Percentiles rank a stretch among this genome's conserved stretches.
phyloP scores from a whole-genome alignment of 2,888 invertebrate genomes.

The Pachymerium ferrugineum region DNA sequence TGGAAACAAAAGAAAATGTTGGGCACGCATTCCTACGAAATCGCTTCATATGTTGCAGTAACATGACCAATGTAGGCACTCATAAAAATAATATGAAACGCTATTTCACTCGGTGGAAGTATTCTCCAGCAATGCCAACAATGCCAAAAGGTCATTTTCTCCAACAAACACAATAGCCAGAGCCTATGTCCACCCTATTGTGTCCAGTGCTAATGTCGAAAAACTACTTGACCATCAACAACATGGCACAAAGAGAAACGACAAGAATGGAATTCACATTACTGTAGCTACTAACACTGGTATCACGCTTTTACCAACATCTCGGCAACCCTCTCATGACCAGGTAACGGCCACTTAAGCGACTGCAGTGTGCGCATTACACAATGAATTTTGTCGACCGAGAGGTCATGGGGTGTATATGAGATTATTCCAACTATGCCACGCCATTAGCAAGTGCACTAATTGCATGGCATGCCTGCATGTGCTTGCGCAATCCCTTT shows the following conservation, averaged over 20 bases:
- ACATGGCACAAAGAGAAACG: conserved; percentile 12
- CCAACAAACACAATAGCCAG: no score
- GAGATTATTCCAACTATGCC: conserved; percentile 23
- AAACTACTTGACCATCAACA: conserved; percentile 23
- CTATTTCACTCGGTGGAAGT: background rate
- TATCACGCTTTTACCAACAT: background rate
- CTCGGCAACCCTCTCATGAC: conserved; percentile 2
- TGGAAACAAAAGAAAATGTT: background rate
- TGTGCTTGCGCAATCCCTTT: background rate
- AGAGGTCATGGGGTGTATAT: conserved; percentile 15
- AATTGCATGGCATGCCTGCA: conserved; percentile 17
- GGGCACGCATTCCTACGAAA: background rate
- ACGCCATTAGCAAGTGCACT: conserved; percentile 12
- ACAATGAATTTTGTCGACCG: conserved; percentile 14
- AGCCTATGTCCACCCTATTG: conserved; percentile 7
- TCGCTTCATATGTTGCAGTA: no score
- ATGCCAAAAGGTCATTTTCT: background rate
- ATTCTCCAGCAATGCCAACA: conserved; percentile 16
- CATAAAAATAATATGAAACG: background rate
- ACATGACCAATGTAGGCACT: background rate
- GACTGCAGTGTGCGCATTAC: background rate
- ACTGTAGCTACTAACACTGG: background rate
- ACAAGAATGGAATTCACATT: conserved; percentile 15
- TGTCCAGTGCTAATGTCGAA: conserved; percentile 17
- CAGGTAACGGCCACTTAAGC: conserved; percentile 25